Evolutionary conservation across 2,113 vertebrate species (phyloP).

Genomic region (Campylomormyrus numenius): DNA sequence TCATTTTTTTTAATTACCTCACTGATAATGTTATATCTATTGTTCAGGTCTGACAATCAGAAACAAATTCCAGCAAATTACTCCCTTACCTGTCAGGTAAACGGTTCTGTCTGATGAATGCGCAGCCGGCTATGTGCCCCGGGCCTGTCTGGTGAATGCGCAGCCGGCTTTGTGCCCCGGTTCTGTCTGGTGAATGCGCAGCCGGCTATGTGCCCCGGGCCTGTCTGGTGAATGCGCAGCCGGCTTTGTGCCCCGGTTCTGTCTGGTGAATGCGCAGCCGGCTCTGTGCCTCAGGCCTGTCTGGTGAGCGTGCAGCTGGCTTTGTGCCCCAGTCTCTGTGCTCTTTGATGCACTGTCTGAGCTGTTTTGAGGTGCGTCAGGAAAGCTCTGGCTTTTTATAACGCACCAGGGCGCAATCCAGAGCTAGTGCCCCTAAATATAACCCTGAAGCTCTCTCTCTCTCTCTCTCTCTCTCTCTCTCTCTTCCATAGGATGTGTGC

Average conservation of each 20-base stretch:
- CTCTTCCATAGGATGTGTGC: slow-evolving; percentile 42
- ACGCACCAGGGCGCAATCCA: slow-evolving; percentile 38
- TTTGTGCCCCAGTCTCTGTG: slow-evolving; percentile 2
- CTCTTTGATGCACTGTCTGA: slow-evolving; percentile 9
- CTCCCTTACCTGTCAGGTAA: not conserved
- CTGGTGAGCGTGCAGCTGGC: not conserved
- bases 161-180: not conserved
- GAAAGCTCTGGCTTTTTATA: slow-evolving; percentile 55
- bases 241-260: not conserved
- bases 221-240: not conserved
- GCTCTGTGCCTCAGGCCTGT: not conserved
- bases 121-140: not conserved
- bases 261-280: not conserved
- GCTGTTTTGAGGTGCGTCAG: slow-evolving; percentile 13
- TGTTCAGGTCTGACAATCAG: not conserved
- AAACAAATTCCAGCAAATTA: not conserved
- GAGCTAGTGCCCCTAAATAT: slow-evolving; percentile 51
- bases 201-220: not conserved
- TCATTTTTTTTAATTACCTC: slow-evolving; percentile 2
- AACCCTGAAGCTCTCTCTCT: slow-evolving; percentile 49
- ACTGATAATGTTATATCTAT: slow-evolving; percentile 36
- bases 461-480: slow-evolving; percentile 20
- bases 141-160: not conserved
- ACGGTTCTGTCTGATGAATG: not conserved
- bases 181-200: not conserved